phyloP scores from a whole-genome alignment of 2,113 vertebrate genomes.

The Leptosomus discolor region DNA sequence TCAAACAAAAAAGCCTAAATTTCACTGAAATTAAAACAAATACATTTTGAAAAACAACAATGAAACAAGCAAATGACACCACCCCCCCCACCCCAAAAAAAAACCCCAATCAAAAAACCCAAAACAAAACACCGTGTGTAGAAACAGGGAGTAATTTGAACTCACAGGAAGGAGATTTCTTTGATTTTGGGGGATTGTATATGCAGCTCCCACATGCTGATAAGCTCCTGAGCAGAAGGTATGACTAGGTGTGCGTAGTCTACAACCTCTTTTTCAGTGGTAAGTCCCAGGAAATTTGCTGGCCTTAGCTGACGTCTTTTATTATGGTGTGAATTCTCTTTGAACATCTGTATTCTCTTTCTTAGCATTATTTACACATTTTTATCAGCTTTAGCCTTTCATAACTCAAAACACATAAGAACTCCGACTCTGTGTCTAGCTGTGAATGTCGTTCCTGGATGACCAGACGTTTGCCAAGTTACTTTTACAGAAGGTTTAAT shows the following conservation, averaged over 20 bases:
- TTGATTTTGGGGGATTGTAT: not conserved
- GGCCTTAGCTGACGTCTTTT: not conserved
- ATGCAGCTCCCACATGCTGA: rapidly evolving
- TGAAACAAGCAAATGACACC: not conserved
- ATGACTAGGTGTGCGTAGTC: no score
- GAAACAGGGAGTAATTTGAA: not conserved
- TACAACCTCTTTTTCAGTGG: not conserved
- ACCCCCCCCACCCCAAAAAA: no score
- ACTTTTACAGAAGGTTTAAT: not conserved
- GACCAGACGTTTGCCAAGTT: not conserved
- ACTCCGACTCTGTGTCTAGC: not conserved
- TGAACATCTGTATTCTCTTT: not conserved
- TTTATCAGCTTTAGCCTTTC: not conserved
- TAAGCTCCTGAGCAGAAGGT: not conserved
- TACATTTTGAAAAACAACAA: not conserved
- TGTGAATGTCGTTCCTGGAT: not conserved
- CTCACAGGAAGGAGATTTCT: not conserved
- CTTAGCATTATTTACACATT: not conserved
- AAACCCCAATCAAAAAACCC: not conserved
- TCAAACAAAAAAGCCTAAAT: not conserved
- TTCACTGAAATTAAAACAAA: not conserved
- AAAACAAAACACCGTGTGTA: rapidly evolving
- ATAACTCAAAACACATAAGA: not conserved
- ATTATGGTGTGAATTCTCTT: not conserved
- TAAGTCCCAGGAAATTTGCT: not conserved